These are phyloP conservation scores for Acrocera orbiculus DNA, from an alignment of 2,888 invertebrate species.

Conservation along the genomic window DNA sequence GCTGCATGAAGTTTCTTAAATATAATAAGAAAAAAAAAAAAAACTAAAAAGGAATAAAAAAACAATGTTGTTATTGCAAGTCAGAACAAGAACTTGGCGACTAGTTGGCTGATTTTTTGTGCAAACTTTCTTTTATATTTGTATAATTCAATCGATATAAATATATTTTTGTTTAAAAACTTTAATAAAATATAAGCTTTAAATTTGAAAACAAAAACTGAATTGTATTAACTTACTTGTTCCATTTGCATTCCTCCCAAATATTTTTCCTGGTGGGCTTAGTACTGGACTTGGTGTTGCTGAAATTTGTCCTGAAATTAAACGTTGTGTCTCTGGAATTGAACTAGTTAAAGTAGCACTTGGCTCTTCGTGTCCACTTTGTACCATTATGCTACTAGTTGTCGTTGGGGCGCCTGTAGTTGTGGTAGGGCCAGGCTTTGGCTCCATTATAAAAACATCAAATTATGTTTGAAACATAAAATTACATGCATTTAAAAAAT, in stretches of 20 bases:
- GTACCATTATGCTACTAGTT: conserved; percentile 12
- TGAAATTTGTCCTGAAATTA: conserved; percentile 26
- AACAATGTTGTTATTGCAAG: conserved; percentile 11
- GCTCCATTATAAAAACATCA: conserved; percentile 3
- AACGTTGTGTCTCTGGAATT: conserved; percentile 25
- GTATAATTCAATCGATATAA: conserved; percentile 10
- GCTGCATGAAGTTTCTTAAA: background rate
- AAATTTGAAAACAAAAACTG: background rate
- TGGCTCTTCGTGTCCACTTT: conserved; percentile 18
- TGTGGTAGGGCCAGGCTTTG: conserved; percentile 7
- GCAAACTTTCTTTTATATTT: conserved; percentile 2
- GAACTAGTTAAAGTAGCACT: conserved; percentile 21
- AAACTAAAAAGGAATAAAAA: conserved; percentile 2
- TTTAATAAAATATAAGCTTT: background rate
- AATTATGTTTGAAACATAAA: no score
- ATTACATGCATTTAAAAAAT: no score
- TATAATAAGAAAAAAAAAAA: background rate
- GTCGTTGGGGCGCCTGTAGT: conserved; percentile 13
- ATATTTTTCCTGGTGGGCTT: conserved; percentile 30
- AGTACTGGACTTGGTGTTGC: conserved; percentile 30
- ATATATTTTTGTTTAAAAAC: background rate
- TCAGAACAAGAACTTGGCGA: conserved; percentile 13
- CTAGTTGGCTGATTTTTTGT: conserved; percentile 14
- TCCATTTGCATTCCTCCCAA: conserved; percentile 30
- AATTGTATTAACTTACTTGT: conserved; percentile 24